Evolutionary conservation across 2,888 invertebrate species (phyloP).

Genomic region (Geotrupes spiniger): DNA sequence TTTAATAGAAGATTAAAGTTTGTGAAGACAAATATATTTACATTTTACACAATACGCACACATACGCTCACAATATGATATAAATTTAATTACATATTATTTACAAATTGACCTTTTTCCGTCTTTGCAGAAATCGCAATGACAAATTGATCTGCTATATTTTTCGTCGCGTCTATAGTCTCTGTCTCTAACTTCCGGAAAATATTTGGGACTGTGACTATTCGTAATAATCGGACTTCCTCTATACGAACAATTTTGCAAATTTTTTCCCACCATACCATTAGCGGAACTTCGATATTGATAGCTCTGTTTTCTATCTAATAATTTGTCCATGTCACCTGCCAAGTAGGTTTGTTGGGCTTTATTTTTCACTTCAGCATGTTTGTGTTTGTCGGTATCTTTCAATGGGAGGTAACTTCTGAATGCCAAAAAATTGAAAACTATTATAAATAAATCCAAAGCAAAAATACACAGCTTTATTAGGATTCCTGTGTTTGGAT

Average conservation of each 20-base stretch:
- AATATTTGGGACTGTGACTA: constrained; percentile 9
- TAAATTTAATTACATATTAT: background rate
- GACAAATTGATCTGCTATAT: constrained; percentile 9
- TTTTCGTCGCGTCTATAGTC: constrained; percentile 13
- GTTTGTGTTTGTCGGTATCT: background rate
- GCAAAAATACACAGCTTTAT: constrained; percentile 17
- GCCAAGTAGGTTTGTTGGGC: constrained; percentile 17
- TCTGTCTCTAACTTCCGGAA: constrained; percentile 8
- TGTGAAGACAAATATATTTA: too few species aligned
- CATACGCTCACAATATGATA: too few species aligned
- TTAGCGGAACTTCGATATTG: constrained; percentile 6
- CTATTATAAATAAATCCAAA: constrained; percentile 15
- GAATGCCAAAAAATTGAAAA: constrained; percentile 18
- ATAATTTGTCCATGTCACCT: constrained; percentile 8
- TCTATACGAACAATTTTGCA: constrained; percentile 11
- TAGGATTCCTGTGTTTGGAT: constrained; percentile 15
- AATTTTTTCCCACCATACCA: constrained; percentile 2
- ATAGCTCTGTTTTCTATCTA: constrained; percentile 8
- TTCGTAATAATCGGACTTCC: background rate
- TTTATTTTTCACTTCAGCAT: constrained; percentile 11
- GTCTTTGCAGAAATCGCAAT: constrained; percentile 15
- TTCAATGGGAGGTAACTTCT: constrained; percentile 13
- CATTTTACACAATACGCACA: too few species aligned
- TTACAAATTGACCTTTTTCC: constrained; percentile 3
- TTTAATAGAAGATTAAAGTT: too few species aligned